A percentile compares a stretch with the other conserved stretches of the same genome.
phyloP scores from a whole-genome alignment of 2,113 vertebrate genomes.

The Phyllostomus discolor region DNA sequence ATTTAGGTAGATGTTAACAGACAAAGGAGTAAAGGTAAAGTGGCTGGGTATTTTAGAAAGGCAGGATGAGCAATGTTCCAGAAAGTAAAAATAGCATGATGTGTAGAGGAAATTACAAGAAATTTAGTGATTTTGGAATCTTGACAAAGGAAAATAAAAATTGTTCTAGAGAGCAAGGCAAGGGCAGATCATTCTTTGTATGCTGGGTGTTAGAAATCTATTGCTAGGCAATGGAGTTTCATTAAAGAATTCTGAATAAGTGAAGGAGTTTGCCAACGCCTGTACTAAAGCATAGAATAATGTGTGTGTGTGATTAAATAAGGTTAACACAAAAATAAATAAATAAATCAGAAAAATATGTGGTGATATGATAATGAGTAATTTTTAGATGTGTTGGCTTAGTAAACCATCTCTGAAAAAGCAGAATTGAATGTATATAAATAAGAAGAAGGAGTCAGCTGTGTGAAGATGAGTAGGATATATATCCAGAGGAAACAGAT shows the following conservation, averaged over 20 bases:
- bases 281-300: background rate
- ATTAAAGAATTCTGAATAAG: background rate
- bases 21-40: background rate
- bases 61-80: background rate
- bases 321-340: background rate
- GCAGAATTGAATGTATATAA: background rate
- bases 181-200: background rate
- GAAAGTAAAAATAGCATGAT: background rate
- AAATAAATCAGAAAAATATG: background rate
- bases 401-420: background rate
- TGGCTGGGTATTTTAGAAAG: background rate
- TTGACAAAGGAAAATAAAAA: background rate
- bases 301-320: background rate
- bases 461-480: background rate
- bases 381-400: background rate
- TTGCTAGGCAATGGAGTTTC: background rate
- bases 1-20: background rate
- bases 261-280: background rate
- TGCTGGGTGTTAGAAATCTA: background rate
- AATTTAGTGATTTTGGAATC: background rate
- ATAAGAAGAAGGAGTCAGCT: background rate
- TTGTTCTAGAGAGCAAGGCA: background rate
- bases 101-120: background rate
- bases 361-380: background rate
- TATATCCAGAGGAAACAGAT: background rate